Evolutionary conservation across 2,113 vertebrate species (phyloP), one percentile per base, ranked within the genome.

Genomic region (Cryptotis parvus): DNA sequence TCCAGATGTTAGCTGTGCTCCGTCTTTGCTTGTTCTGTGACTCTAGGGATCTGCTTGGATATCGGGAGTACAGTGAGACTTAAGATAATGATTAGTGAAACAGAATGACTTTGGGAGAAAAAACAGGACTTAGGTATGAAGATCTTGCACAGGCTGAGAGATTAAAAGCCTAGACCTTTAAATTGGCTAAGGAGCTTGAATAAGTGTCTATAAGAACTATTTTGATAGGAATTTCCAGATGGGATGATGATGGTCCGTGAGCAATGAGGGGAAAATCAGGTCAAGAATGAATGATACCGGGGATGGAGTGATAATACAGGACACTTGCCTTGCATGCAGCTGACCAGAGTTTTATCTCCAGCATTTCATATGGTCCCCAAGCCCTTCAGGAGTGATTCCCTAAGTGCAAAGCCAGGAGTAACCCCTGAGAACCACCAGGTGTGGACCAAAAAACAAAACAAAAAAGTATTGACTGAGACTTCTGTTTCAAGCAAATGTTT

Each of bases 101-200:
- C 35, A 91, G 45, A 55, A 22, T 29, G 24, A 10, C 35, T 84
- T 89, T 70, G 88, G 75, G 29, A 72, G 31, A 63, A 89, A 85
- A 79, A 8, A 3, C 75, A 94, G 2, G 29, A 37, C 20, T 77
- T 20, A 83, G 9, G 45, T 43, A 7, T 63, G 20, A 87, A 69
- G 9, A 66, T 87, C n/a, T 35, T 20, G 65, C 1, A 4, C 18
- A 85, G 24, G 27, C 24, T 45, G 15, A 35, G 52, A 3, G 7
- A 91, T 69, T 92, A 52, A 82, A 18, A 72, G 35, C 26, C 58
- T 61, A 20, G 3, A 26, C 58, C 58, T 61, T 15, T 6, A 6
- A 24, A 26, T 20, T 61, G 58, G 24, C 58, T 61, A 26, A 61
- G 9, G 58, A 61, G 45, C 14, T 49, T 49, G 45, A 49, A 61